Percentiles rank a stretch among this genome's conserved stretches.
These are phyloP conservation scores for Dysdera silvatica DNA, from an alignment of 1,140 invertebrate genomes.

Conservation along the genomic window DNA sequence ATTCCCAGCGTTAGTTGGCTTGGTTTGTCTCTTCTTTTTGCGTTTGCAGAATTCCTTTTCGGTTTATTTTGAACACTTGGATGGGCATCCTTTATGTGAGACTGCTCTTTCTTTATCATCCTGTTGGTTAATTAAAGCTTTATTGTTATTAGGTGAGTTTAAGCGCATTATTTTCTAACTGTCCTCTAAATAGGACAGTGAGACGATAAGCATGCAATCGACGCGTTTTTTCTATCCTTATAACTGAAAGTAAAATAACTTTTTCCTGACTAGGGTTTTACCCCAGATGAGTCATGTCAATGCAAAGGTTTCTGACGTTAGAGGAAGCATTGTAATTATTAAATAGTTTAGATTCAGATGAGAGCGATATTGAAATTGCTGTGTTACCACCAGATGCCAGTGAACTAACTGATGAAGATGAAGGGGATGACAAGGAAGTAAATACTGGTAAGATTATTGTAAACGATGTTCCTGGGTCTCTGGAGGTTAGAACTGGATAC, in stretches of 20 bases:
- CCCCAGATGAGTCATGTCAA: neutral
- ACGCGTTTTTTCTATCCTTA: neutral
- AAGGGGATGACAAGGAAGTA: neutral
- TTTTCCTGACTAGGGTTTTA: neutral
- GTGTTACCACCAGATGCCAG: slow-evolving; percentile 1
- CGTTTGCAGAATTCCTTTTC: neutral
- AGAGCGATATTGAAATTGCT: neutral
- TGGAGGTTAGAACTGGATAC: too few species aligned
- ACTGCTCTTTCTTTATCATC: too few species aligned
- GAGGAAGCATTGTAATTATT: neutral
- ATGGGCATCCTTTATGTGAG: too few species aligned
- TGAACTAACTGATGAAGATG: neutral
- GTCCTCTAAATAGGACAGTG: neutral
- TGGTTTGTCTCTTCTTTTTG: neutral
- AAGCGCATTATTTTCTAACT: neutral
- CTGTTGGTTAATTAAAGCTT: neutral
- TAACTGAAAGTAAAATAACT: neutral
- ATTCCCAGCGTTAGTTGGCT: neutral
- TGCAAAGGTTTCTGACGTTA: neutral
- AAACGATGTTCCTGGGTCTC: too few species aligned
- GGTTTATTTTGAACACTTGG: neutral
- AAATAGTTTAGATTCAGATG: neutral
- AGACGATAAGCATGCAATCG: neutral
- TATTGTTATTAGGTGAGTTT: neutral
- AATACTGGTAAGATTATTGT: neutral